Conservation (phyloP, 2,797 vertebrate genomes). For the Enteromius thamalakanensis region DNA sequence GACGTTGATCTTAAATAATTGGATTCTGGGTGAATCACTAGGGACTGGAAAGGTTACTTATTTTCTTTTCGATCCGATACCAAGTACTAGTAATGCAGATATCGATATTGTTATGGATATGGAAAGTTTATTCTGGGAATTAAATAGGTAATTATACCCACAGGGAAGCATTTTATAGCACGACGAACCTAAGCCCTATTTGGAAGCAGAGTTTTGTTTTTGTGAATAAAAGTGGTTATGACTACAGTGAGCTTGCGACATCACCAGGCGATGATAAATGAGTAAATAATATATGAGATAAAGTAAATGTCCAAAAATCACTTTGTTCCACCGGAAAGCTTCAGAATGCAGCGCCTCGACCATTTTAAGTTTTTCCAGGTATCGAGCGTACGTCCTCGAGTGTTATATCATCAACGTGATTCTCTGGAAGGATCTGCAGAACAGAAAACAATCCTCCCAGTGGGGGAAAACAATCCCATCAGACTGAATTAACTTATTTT, state of each 20-base stretch:
- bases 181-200: neutral
- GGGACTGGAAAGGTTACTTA: neutral
- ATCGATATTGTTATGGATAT: neutral
- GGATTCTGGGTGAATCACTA: neutral
- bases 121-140: conserved; percentile 2
- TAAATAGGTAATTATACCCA: conserved; percentile 11
- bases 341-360: neutral
- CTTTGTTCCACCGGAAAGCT: neutral
- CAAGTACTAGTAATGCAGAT: neutral
- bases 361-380: neutral
- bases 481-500: conserved; percentile 10
- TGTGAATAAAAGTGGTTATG: neutral
- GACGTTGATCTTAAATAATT: neutral
- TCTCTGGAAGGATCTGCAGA: conserved; percentile 1
- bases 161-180: neutral
- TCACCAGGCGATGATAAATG: neutral
- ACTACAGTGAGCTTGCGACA: neutral
- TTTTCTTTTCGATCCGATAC: neutral
- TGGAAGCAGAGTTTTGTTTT: neutral
- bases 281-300: neutral
- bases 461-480: neutral
- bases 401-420: neutral
- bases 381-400: neutral
- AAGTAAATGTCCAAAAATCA: neutral
- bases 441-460: conserved; percentile 2